Percentiles rank a stretch among this genome's conserved stretches.
These are phyloP conservation scores for Tigriopus californicus DNA, from an alignment of 2,888 invertebrate species.

Conservation along the genomic window DNA sequence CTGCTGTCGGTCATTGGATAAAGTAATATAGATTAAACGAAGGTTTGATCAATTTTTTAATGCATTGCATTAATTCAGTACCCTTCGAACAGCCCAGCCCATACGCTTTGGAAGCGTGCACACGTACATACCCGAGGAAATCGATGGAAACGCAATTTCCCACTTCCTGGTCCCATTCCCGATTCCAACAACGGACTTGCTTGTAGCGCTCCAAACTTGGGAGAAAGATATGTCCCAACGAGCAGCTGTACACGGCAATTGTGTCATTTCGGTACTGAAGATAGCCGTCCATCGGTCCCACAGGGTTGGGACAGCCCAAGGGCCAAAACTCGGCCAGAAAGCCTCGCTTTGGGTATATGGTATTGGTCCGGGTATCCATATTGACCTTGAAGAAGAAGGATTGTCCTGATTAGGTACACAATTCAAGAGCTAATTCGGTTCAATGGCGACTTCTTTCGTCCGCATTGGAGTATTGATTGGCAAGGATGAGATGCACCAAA, in stretches of 20 bases:
- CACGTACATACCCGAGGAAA: background rate
- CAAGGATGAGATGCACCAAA: too few species aligned
- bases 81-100: background rate
- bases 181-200: too few species aligned
- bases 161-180: background rate
- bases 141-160: background rate
- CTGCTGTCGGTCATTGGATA: too few species aligned
- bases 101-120: background rate
- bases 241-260: background rate
- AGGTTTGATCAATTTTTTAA: too few species aligned
- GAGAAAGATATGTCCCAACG: background rate
- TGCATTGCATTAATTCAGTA: background rate
- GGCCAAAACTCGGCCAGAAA: conserved; percentile 5
- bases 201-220: background rate
- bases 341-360: background rate
- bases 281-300: background rate
- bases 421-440: too few species aligned
- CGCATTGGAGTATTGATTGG: too few species aligned
- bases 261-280: background rate
- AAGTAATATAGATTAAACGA: too few species aligned
- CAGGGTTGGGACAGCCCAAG: background rate
- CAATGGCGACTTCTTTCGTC: too few species aligned
- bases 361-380: background rate
- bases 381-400: background rate
- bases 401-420: background rate